Evolutionary conservation across 2,888 invertebrate species (phyloP).

Genomic region (Thereva nobilitata): DNA sequence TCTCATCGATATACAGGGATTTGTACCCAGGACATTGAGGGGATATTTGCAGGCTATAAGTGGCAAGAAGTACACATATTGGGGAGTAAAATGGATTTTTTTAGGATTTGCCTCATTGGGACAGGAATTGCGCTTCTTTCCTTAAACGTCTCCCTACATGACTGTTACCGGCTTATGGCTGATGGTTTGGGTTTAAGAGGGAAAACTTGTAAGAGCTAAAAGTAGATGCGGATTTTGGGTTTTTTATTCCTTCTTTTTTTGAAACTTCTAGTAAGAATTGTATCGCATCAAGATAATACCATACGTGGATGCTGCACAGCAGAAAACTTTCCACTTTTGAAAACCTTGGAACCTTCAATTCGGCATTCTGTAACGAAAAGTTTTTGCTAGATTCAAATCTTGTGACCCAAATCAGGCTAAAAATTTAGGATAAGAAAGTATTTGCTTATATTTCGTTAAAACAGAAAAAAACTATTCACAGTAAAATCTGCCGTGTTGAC

Average conservation of each 20-base stretch:
- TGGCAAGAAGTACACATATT: slow-evolving; percentile 28
- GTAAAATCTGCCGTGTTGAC: too few relatives aligned
- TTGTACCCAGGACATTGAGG: slow-evolving; percentile 35
- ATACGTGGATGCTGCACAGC: too few relatives aligned
- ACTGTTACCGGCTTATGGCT: neutral
- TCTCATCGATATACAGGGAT: slow-evolving; percentile 35
- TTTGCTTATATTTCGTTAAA: too few relatives aligned
- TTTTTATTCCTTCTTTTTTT: slow-evolving; percentile 5
- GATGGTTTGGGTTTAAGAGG: slow-evolving; percentile 26
- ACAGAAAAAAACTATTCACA: too few relatives aligned
- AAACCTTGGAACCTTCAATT: too few relatives aligned
- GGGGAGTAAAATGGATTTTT: slow-evolving; percentile 36
- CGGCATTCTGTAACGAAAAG: too few relatives aligned
- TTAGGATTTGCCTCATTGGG: slow-evolving; percentile 30
- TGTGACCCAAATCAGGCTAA: too few relatives aligned
- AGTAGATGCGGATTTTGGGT: slow-evolving; percentile 18
- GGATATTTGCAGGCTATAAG: slow-evolving; percentile 33
- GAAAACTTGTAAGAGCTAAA: slow-evolving; percentile 25
- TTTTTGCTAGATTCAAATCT: too few relatives aligned
- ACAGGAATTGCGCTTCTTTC: neutral
- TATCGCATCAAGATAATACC: too few relatives aligned
- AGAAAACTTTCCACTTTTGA: too few relatives aligned
- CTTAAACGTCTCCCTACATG: slow-evolving; percentile 2
- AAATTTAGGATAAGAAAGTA: too few relatives aligned
- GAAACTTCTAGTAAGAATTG: too few relatives aligned